phyloP scores from a whole-genome alignment of 2,888 invertebrate species.

The Noctua janthina region DNA sequence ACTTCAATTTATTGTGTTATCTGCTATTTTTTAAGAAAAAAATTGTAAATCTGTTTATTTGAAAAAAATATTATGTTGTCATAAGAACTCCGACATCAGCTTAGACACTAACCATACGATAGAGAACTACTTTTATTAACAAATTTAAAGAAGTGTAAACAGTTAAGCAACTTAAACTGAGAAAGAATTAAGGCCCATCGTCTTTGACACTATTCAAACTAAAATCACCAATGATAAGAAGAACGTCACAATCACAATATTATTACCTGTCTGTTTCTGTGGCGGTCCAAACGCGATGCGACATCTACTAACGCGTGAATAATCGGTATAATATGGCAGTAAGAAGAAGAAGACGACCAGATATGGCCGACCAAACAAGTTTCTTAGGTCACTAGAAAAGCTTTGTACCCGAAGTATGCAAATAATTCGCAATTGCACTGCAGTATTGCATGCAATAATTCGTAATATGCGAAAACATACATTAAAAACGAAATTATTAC shows the following conservation, averaged over 20 bases:
- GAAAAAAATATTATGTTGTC: too few species aligned
- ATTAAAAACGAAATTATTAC: conserved; percentile 31
- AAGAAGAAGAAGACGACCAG: not conserved
- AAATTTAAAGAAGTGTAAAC: not conserved
- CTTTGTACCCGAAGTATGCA: not conserved
- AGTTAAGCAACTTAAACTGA: not conserved
- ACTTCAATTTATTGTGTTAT: too few species aligned
- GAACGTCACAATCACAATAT: not conserved
- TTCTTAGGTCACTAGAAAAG: not conserved
- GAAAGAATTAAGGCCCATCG: not conserved
- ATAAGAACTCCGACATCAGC: too few species aligned
- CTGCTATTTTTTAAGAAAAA: too few species aligned
- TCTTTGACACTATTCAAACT: not conserved
- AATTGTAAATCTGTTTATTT: too few species aligned
- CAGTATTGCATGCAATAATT: too few species aligned
- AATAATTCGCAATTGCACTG: not conserved
- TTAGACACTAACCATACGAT: too few species aligned
- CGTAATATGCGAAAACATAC: conserved; percentile 12
- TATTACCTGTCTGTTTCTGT: not conserved
- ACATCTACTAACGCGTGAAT: not conserved
- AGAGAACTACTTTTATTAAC: not conserved
- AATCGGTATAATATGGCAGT: not conserved
- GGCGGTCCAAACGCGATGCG: not conserved
- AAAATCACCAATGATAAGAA: not conserved
- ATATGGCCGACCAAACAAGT: not conserved